phyloP scores from a whole-genome alignment of 2,113 vertebrate genomes.

The Xyliphius kryptos region DNA sequence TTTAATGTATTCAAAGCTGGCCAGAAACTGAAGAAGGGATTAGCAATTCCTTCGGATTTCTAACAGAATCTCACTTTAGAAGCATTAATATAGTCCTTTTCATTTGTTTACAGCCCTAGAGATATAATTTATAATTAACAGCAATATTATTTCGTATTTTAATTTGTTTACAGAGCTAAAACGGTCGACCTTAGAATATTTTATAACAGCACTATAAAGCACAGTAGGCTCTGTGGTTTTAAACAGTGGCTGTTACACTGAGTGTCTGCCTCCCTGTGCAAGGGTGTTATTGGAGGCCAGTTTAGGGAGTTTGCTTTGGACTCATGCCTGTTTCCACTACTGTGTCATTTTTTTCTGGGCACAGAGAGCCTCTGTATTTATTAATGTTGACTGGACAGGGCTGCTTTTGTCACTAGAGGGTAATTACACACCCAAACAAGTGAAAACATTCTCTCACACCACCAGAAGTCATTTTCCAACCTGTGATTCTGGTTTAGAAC shows the following conservation, averaged over 20 bases:
- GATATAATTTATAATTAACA: neutral
- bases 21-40: neutral
- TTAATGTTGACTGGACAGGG: conserved; percentile 25
- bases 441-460: conserved; percentile 8
- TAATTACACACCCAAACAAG: conserved; percentile 31
- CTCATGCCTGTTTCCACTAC: conserved; percentile 41
- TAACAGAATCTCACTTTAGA: neutral
- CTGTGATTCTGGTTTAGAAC: conserved; percentile 29
- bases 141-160: neutral
- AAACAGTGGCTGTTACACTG: conserved; percentile 9
- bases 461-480: conserved; percentile 8
- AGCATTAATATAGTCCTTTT: neutral
- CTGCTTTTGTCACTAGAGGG: conserved; percentile 30
- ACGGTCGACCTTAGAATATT: conserved; percentile 7
- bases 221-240: conserved; percentile 6
- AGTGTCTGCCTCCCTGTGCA: conserved; percentile 20
- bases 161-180: neutral
- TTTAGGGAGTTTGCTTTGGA: conserved; percentile 36
- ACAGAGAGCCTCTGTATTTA: conserved; percentile 47
- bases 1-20: neutral
- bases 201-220: conserved; percentile 1
- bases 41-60: neutral
- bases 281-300: conserved; percentile 21
- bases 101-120: neutral
- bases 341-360: conserved; percentile 50